Percentiles rank a stretch among this genome's conserved stretches.
Evolutionary conservation across 2,797 vertebrate genomes (phyloP).

Genomic region (Sebastes matsubarae): DNA sequence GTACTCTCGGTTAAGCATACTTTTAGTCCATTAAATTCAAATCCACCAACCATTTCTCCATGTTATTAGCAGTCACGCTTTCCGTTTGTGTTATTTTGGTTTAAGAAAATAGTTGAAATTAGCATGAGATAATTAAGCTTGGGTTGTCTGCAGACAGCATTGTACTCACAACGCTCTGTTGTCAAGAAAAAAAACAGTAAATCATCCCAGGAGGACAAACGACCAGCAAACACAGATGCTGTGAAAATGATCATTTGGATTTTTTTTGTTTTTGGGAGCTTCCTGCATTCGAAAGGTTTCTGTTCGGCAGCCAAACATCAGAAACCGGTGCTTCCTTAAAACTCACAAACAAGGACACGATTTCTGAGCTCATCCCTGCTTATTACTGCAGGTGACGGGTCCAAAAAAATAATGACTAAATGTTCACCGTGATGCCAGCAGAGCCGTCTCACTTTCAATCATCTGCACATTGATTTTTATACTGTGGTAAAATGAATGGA

Average conservation of each 20-base stretch:
- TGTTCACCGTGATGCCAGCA: neutral
- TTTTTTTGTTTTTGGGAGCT: neutral
- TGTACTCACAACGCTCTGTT: neutral
- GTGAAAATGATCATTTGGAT: neutral
- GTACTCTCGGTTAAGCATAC: neutral
- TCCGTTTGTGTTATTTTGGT: neutral
- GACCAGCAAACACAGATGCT: neutral
- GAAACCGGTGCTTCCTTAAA: neutral
- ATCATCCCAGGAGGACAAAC: neutral
- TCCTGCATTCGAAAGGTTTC: neutral
- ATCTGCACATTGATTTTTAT: conserved; percentile 1
- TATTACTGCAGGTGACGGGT: neutral
- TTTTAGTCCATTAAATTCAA: neutral
- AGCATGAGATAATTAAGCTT: conserved; percentile 9
- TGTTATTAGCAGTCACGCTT: too few species aligned
- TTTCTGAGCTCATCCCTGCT: neutral
- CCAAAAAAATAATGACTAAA: neutral
- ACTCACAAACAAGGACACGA: neutral
- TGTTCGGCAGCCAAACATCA: neutral
- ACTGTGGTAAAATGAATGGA: neutral
- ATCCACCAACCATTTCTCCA: neutral
- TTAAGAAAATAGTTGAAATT: neutral
- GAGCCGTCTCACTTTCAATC: neutral
- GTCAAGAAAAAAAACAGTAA: neutral
- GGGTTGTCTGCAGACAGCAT: neutral